Evolutionary conservation across 2,888 invertebrate genomes (phyloP), one percentile per base, ranked within the genome.

Genomic region (Ectemnius cavifrons): DNA sequence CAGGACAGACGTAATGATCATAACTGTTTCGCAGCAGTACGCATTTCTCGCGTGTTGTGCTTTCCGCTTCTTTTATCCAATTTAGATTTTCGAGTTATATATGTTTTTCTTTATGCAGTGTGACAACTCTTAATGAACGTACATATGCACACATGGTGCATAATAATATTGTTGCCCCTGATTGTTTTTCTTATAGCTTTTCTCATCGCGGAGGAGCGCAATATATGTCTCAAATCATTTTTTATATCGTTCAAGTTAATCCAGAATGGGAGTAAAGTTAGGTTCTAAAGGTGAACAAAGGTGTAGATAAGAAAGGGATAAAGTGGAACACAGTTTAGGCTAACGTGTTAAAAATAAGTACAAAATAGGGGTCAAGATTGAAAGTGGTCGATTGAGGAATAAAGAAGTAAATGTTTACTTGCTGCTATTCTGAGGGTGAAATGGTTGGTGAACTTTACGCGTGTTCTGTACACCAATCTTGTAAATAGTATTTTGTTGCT

Each of bases 401-500:
- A 78, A 76, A 71, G 67, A 60, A 63, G 23, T 23, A 23, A 60
- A 59, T 73, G 67, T 66, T 56, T 57, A 64, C 67, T 67, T 65
- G 61, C 59, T 64, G 52, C 61, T 69, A 63, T 56, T 58, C 57
- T 59, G 45, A 59, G 37, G 37, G 37, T 37, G 37, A 73, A 59
- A 60, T 56, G 5, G 23, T 37, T 72, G 67, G 49, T 76, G 57
- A 75, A 79, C 18, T 47, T 75, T 71, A 65, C 52, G 66, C 71
- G 58, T 76, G 75, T 75, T 75, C 70, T 74, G 62, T 80, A 80
- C 61, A 64, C 37, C 58, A 56, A 49, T 63, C 77, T 71, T 87
- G 86, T 85, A 86, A 82, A 86, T 87, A 85, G 45, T 80, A 79
- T 82, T 82, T 45, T 66, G 64, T 84, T 81, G 75, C 80, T 75